Conservation (phyloP, 2,113 vertebrate species). For the Suncus etruscus region DNA sequence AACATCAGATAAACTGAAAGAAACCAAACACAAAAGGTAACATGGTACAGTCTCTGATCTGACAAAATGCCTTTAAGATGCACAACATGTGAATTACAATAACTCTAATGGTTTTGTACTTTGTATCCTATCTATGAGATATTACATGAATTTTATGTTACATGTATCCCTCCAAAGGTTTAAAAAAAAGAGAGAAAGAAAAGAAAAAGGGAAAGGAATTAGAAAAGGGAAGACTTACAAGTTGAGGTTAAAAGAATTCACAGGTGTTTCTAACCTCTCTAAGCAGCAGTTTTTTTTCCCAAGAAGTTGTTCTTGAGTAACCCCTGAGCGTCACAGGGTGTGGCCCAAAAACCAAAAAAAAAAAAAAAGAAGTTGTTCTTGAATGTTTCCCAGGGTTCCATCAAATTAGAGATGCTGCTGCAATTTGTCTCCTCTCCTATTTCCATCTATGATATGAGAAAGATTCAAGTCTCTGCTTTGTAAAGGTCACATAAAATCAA, state of each 20-base stretch:
- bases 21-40: background rate
- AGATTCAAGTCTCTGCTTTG: conserved; percentile 16
- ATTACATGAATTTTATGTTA: background rate
- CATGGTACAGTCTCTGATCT: background rate
- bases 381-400: background rate
- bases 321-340: too few relatives aligned
- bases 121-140: too few relatives aligned
- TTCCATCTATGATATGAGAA: background rate
- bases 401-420: background rate
- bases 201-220: background rate
- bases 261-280: background rate
- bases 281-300: background rate
- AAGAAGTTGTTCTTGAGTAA: background rate
- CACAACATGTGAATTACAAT: background rate
- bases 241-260: background rate
- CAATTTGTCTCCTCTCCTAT: background rate
- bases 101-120: too few relatives aligned
- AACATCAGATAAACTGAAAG: conserved; percentile 5
- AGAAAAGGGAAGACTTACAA: background rate
- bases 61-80: background rate
- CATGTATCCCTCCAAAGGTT: background rate
- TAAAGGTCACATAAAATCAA: conserved; percentile 39
- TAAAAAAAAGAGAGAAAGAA: background rate
- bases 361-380: background rate
- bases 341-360: too few relatives aligned